These are phyloP conservation scores for Sebastes vulpes DNA, from an alignment of 2,797 vertebrate species.

Conservation along the genomic window DNA sequence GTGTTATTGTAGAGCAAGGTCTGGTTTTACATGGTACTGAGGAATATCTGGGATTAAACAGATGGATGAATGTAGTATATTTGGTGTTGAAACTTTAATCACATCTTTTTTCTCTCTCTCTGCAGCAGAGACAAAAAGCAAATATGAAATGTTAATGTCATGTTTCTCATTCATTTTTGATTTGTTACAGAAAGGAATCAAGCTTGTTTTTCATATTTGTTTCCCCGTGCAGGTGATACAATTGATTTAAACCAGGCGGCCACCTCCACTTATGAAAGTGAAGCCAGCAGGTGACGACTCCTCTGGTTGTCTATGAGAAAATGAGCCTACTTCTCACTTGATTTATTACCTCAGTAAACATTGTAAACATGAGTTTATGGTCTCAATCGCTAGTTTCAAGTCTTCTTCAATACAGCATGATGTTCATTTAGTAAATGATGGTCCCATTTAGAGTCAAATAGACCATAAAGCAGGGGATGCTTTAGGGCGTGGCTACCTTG, in stretches of 20 bases:
- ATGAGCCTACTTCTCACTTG: neutral
- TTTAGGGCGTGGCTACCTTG: neutral
- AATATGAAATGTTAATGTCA: constrained; percentile 32
- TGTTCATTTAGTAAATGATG: neutral
- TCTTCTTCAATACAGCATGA: neutral
- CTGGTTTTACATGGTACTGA: constrained; percentile 10
- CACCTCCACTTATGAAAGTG: neutral
- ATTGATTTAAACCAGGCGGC: constrained; percentile 5
- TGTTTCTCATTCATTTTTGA: constrained; percentile 31
- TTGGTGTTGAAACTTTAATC: neutral
- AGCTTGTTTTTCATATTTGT: constrained; percentile 11
- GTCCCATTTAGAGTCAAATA: neutral
- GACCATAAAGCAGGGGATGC: neutral
- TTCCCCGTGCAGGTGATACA: constrained; percentile 23
- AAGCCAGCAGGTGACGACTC: neutral
- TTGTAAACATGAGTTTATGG: neutral
- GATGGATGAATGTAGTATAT: neutral
- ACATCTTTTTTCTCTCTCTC: neutral
- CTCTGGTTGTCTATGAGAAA: neutral
- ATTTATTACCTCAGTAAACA: neutral
- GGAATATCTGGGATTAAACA: constrained; percentile 8
- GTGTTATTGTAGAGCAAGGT: constrained; percentile 13
- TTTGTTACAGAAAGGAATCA: constrained; percentile 14
- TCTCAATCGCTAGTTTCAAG: neutral
- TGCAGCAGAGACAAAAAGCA: constrained; percentile 18